A percentile compares a stretch with the other conserved stretches of the same genome.
These are phyloP conservation scores for Sinelater perroti DNA, from an alignment of 2,888 invertebrate species.

Conservation along the genomic window DNA sequence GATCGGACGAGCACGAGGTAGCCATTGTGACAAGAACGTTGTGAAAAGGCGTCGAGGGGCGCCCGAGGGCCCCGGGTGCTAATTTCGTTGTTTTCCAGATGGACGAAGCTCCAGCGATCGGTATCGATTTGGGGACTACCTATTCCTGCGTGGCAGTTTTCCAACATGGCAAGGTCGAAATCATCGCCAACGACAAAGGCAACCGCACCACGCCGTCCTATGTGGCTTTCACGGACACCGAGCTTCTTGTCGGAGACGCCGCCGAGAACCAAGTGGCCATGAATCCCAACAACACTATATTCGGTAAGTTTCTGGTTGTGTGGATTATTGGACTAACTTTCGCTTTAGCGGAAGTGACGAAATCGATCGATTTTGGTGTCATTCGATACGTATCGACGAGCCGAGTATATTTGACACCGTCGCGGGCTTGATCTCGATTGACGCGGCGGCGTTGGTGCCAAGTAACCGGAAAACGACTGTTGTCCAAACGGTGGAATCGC, in stretches of 20 bases:
- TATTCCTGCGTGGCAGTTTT: slow-evolving; percentile 95
- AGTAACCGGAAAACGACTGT: no score
- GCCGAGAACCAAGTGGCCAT: slow-evolving; percentile 87
- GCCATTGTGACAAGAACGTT: no score
- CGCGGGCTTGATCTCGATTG: no score
- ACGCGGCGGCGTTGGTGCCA: no score
- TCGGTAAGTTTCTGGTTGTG: slow-evolving; percentile 67
- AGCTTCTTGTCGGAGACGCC: slow-evolving; percentile 83
- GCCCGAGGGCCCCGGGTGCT: not conserved
- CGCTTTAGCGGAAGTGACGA: no score
- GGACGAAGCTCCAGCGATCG: slow-evolving; percentile 86
- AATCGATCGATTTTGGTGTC: no score
- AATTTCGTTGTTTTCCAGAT: slow-evolving; percentile 58
- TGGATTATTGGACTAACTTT: not conserved
- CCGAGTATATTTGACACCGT: no score
- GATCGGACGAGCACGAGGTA: no score
- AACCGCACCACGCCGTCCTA: slow-evolving; percentile 88
- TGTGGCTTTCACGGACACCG: slow-evolving; percentile 86
- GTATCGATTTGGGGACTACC: slow-evolving; percentile 96
- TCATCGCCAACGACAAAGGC: slow-evolving; percentile 91
- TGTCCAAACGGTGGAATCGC: no score
- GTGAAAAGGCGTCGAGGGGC: no score
- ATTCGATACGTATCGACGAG: no score
- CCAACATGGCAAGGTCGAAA: slow-evolving; percentile 90
- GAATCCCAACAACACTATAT: slow-evolving; percentile 89